A percentile compares a stretch with the other conserved stretches of the same genome.
Evolutionary conservation across 1,140 invertebrate genomes (phyloP).

Genomic region (Rhopalosiphum padi): DNA sequence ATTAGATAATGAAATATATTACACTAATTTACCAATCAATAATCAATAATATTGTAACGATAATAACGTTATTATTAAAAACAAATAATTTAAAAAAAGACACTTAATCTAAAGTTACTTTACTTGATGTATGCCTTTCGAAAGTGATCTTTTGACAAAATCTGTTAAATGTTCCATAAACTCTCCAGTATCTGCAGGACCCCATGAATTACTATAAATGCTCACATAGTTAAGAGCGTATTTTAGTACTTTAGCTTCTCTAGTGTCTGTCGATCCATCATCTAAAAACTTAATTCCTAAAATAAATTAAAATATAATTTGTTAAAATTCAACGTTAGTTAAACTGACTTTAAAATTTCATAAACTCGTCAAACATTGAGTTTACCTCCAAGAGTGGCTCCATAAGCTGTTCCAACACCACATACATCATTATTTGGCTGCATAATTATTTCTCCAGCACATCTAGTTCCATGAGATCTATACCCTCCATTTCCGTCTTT

Average conservation of each 20-base stretch:
- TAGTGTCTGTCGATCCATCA: slow-evolving; percentile 84
- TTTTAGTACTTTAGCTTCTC: slow-evolving; percentile 81
- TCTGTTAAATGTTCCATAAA: slow-evolving; percentile 87
- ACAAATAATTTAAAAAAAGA: too few species aligned
- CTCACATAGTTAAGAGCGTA: slow-evolving; percentile 75
- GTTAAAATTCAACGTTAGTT: neutral
- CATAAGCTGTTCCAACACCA: slow-evolving; percentile 85
- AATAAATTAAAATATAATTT: neutral
- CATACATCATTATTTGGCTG: slow-evolving; percentile 83
- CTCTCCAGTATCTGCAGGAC: slow-evolving; percentile 84
- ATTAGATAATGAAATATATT: neutral
- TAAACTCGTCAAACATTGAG: slow-evolving; percentile 14
- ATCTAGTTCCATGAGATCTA: slow-evolving; percentile 84
- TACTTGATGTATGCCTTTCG: slow-evolving; percentile 77
- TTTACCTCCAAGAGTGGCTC: slow-evolving; percentile 77
- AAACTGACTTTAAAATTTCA: neutral
- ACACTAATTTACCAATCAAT: neutral
- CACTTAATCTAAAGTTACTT: neutral
- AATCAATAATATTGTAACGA: neutral
- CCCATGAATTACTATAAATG: slow-evolving; percentile 93
- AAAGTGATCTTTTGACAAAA: slow-evolving; percentile 68
- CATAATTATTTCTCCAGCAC: slow-evolving; percentile 87
- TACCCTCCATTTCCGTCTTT: slow-evolving; percentile 66
- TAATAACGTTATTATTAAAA: neutral
- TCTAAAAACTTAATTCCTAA: slow-evolving; percentile 87